A percentile compares a stretch with the other conserved stretches of the same genome.
Conservation (phyloP, 2,113 vertebrate species). For the Delphinapterus leucas region DNA sequence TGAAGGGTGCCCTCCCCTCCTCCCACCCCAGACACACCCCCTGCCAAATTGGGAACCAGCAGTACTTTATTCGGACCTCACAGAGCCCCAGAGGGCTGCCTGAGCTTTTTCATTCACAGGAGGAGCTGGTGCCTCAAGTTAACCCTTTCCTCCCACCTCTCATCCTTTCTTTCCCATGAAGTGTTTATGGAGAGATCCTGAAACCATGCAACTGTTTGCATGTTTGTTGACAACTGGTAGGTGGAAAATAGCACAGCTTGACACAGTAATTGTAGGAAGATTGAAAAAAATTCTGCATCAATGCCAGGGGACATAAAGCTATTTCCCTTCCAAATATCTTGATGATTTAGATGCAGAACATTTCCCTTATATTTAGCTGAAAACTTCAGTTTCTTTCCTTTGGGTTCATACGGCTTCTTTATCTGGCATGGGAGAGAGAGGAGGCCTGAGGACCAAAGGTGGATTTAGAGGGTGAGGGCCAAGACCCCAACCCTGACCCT, state of each 20-base stretch:
- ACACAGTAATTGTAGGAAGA: background rate
- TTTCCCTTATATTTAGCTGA: conserved; percentile 21
- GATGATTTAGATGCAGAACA: background rate
- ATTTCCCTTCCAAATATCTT: background rate
- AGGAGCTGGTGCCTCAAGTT: background rate
- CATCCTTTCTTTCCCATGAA: background rate
- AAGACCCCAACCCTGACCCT: background rate
- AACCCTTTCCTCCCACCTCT: background rate
- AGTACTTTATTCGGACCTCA: background rate
- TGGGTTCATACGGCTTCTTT: background rate
- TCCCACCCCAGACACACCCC: background rate
- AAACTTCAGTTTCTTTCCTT: conserved; percentile 29
- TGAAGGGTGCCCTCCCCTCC: background rate
- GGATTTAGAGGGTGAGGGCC: background rate
- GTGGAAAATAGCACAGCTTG: background rate
- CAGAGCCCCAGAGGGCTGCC: background rate
- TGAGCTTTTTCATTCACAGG: background rate
- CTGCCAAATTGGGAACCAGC: background rate
- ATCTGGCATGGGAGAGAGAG: background rate
- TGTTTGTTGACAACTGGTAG: conserved; percentile 14
- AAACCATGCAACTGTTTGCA: background rate
- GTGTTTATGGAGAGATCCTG: background rate
- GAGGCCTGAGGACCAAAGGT: background rate
- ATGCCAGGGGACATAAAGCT: background rate
- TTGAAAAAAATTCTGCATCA: background rate